Percentiles rank a stretch among this genome's conserved stretches.
Evolutionary conservation across 2,888 invertebrate genomes (phyloP).

Genomic region (Ophion ventricosus): DNA sequence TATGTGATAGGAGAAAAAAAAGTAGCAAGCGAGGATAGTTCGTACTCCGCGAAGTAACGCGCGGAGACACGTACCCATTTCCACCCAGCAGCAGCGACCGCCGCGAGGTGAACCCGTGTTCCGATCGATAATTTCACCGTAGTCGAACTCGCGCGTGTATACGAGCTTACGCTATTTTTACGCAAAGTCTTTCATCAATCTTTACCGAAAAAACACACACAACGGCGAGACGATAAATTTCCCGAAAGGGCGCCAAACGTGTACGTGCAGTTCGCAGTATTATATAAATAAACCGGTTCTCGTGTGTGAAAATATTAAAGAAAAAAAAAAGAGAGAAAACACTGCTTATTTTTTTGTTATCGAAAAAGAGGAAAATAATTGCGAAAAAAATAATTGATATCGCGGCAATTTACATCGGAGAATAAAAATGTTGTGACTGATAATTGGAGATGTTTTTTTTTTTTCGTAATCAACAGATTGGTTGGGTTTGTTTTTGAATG

Average conservation of each 20-base stretch:
- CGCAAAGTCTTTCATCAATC: conserved; percentile 13
- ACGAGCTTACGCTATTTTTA: conserved; percentile 27
- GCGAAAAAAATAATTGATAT: neutral
- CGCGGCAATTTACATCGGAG: neutral
- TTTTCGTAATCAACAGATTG: neutral
- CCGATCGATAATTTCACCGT: neutral
- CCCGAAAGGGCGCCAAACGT: conserved; percentile 22
- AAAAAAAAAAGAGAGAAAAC: conserved; percentile 4
- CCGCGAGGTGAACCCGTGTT: conserved; percentile 3
- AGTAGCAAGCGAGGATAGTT: neutral
- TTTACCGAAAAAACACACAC: conserved; percentile 11
- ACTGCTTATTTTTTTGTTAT: neutral
- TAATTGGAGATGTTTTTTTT: neutral
- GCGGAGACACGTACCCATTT: neutral
- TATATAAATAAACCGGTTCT: conserved; percentile 61
- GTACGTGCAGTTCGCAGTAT: conserved; percentile 41
- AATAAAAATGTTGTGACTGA: neutral
- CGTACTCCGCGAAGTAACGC: neutral
- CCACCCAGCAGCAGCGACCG: neutral
- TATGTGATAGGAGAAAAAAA: neutral
- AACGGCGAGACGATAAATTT: conserved; percentile 4
- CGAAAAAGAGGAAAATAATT: neutral
- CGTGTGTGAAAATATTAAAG: neutral
- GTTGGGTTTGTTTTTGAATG: neutral
- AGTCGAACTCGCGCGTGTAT: conserved; percentile 4